Base-by-base conservation (phyloP, 1,140 invertebrate genomes). In the Tetramorium parvispinum region DNA sequence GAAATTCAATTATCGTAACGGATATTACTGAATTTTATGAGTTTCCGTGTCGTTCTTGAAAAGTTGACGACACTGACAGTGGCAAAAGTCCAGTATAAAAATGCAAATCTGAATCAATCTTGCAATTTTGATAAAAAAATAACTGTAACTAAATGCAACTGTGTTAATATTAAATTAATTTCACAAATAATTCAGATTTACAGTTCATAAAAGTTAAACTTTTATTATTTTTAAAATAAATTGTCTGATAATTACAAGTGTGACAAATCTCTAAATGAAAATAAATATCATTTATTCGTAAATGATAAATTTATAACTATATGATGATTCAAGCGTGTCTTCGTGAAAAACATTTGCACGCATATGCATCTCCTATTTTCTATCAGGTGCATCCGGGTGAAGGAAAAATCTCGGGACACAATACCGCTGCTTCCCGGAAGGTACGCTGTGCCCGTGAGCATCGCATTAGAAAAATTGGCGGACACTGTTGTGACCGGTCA, bases 341-440 rank as follows among this genome's bases (percentile, higher is more conserved):
- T 87, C 16, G 6, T 63, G 71, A 81, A 86, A 78, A 85, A 85
- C 18, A 40, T 63, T 37, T 53, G n/a, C 51, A 51, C 21, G 77
- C 49, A 32, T 7, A 24, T 32, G 85, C 43, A 51, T 85, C 89
- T 88, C 65, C 77, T 82, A 73, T 87, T 90, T 88, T 88, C 87
- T 66, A 57, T 76, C 82, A 78, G 77, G 81, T 86, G 81, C 86
- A 32, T 57, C 73, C 24, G 57, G 57, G 59, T 77, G 51, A 40
- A 32, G 83, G 87, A 85, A 92, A 91, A 92, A 91, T 91, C 89
- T 43, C 37, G 24, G 21, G 88, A 86, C 87, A 92, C 90, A 93
- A 92, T 92, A 87, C 87, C 76, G 85, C 65, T 87, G 83, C 86
- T 93, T 93, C 92, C 91, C 87, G 91, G 91, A 93, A 93, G 91